Evolutionary conservation across 2,888 invertebrate species (phyloP).

Genomic region (Andrena praecox): DNA sequence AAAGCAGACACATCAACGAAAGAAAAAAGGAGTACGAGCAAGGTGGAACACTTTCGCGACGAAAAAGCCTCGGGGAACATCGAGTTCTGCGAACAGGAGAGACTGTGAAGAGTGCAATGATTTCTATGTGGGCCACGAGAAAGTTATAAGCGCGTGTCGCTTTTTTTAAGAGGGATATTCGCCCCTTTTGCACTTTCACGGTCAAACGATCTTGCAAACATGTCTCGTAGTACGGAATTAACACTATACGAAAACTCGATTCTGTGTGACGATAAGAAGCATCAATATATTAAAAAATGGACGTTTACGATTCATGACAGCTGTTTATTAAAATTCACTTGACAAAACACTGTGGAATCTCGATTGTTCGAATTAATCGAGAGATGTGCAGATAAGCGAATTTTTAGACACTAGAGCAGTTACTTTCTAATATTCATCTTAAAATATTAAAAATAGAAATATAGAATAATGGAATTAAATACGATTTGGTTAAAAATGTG

Average conservation of each 20-base stretch:
- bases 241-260: background rate
- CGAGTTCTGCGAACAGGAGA: conserved; percentile 59
- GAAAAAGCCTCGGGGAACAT: conserved; percentile 50
- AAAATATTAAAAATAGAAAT: too few species aligned
- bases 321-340: too few species aligned
- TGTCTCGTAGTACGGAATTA: background rate
- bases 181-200: conserved; percentile 66
- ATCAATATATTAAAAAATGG: too few species aligned
- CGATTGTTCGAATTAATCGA: too few species aligned
- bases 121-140: conserved; percentile 83
- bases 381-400: too few species aligned
- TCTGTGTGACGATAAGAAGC: background rate
- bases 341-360: too few species aligned
- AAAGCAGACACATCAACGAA: conserved; percentile 36
- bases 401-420: too few species aligned
- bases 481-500: too few species aligned
- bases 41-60: conserved; percentile 64
- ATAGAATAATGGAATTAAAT: too few species aligned
- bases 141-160: conserved; percentile 76
- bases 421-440: too few species aligned
- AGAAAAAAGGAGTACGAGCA: conserved; percentile 26
- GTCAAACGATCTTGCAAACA: conserved; percentile 34
- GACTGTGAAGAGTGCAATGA: conserved; percentile 71
- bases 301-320: too few species aligned
- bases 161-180: conserved; percentile 49